These are phyloP conservation scores for Agrotis segetum DNA, from an alignment of 2,888 invertebrate species.

Conservation along the genomic window DNA sequence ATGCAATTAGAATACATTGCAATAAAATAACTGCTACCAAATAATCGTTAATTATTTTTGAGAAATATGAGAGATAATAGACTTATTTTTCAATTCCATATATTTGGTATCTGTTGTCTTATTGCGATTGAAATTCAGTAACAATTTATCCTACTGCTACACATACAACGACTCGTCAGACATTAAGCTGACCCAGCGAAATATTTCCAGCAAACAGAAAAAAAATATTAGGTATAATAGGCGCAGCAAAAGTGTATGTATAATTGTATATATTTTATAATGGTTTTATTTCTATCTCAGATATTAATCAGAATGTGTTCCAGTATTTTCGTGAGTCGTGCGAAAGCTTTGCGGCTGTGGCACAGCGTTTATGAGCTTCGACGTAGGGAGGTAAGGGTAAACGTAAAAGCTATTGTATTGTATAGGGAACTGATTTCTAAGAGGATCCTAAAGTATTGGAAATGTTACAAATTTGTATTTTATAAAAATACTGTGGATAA, in stretches of 20 bases:
- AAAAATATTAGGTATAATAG: conserved; percentile 21
- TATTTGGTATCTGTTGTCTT: conserved; percentile 42
- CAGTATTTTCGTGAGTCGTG: conserved; percentile 78
- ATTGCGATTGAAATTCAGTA: conserved; percentile 34
- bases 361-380: conserved; percentile 88
- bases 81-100: conserved; percentile 38
- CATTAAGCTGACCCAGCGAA: conserved; percentile 21
- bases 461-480: conserved; percentile 91
- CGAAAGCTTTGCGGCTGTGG: conserved; percentile 81
- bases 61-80: conserved; percentile 48
- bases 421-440: conserved; percentile 87
- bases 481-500: conserved; percentile 69
- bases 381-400: conserved; percentile 88
- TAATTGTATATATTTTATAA: conserved; percentile 34
- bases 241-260: conserved; percentile 25
- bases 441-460: conserved; percentile 88
- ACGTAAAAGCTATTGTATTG: conserved; percentile 83
- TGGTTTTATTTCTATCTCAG: conserved; percentile 80
- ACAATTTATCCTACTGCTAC: conserved; percentile 2
- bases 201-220: conserved; percentile 21
- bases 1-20: conserved; percentile 22
- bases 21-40: conserved; percentile 43
- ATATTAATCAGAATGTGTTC: conserved; percentile 82
- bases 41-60: conserved; percentile 35
- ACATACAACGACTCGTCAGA: conserved; percentile 41